Percentiles rank a stretch among this genome's conserved stretches.
phyloP scores from a whole-genome alignment of 2,113 vertebrate species.

The Caretta caretta region DNA sequence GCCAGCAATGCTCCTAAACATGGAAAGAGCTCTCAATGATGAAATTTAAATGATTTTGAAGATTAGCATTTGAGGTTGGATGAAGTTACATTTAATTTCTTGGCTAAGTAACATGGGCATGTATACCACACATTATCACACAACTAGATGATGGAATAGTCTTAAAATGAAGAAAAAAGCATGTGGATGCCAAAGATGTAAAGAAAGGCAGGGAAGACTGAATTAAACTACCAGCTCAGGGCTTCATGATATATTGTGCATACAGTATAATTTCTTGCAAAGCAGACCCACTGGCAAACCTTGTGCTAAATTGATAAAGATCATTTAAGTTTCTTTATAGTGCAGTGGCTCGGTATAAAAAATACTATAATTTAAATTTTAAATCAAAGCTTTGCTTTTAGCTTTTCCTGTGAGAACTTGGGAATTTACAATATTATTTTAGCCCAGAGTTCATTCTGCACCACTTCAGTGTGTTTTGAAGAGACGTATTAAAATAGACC shows the following conservation, averaged over 20 bases:
- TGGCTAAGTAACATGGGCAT: background rate
- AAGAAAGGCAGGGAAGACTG: background rate
- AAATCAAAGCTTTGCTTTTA: conserved; percentile 43
- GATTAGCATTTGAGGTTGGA: background rate
- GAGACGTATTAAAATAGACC: background rate
- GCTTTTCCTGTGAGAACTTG: background rate
- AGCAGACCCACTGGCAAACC: background rate
- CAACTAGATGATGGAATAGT: background rate
- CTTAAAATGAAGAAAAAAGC: background rate
- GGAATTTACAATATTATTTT: conserved; percentile 32
- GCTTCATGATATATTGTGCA: background rate
- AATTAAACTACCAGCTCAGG: background rate
- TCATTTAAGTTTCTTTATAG: conserved; percentile 13
- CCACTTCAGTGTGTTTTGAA: background rate
- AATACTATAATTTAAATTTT: conserved; percentile 5
- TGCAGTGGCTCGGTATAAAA: background rate
- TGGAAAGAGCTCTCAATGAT: background rate
- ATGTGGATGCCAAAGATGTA: background rate
- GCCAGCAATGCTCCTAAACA: background rate
- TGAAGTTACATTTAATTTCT: background rate
- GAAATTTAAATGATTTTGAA: background rate
- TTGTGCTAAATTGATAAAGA: background rate
- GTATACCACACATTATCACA: background rate
- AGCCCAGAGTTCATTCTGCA: background rate
- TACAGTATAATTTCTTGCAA: background rate